Evolutionary conservation across 2,797 vertebrate species (phyloP).

Genomic region (Hypotaenidia okinawae): DNA sequence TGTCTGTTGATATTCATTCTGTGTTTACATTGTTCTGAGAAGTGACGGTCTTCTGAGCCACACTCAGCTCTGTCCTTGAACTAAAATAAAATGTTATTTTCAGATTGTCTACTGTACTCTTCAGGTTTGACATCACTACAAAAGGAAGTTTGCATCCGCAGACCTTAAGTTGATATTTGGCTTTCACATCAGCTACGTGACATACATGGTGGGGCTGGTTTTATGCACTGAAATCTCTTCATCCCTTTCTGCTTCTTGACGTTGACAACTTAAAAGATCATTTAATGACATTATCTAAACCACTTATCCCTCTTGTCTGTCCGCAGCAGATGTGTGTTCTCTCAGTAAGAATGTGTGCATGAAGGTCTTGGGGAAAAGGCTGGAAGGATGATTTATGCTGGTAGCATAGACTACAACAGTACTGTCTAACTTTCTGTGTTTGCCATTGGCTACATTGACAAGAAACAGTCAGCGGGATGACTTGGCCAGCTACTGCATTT

Average conservation of each 20-base stretch:
- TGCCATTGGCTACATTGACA: not conserved
- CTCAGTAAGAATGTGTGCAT: not conserved
- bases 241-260: not conserved
- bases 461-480: not conserved
- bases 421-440: not conserved
- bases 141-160: not conserved
- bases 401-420: not conserved
- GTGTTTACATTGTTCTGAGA: not conserved
- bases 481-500: not conserved
- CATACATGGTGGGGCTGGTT: fast-evolving
- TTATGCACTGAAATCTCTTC: not conserved
- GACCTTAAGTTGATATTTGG: not conserved
- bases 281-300: not conserved
- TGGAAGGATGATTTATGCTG: not conserved
- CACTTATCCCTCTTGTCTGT: not conserved
- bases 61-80: not conserved
- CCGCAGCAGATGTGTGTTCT: not conserved
- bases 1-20: not conserved
- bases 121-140: not conserved
- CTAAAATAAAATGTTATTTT: not conserved
- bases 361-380: not conserved
- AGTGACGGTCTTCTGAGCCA: not conserved
- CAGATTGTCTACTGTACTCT: not conserved
- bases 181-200: not conserved
- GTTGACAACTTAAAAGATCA: not conserved